Evolutionary conservation across 2,797 vertebrate species (phyloP).

Genomic region (Buphagus erythrorhynchus): DNA sequence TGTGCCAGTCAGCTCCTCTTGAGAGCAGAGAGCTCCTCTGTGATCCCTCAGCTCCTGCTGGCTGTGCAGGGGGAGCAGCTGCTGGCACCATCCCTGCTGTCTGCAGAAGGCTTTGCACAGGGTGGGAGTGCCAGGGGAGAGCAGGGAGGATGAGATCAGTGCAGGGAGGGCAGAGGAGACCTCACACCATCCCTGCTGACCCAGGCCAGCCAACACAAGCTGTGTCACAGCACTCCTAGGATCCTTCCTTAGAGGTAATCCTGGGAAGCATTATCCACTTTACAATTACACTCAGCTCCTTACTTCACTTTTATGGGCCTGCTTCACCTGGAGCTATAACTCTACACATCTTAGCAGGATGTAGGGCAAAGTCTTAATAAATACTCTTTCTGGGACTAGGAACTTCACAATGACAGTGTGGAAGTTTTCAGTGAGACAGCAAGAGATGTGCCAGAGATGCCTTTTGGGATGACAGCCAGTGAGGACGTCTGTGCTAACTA

Average conservation of each 20-base stretch:
- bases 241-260: background rate
- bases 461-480: slow-evolving; percentile 80
- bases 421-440: slow-evolving; percentile 82
- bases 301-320: background rate
- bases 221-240: background rate
- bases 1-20: background rate
- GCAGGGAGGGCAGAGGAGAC: background rate
- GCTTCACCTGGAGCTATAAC: background rate
- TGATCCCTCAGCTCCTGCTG: background rate
- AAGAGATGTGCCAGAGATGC: slow-evolving; percentile 85
- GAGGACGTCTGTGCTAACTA: slow-evolving; percentile 74
- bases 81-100: background rate
- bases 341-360: background rate
- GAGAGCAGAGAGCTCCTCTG: background rate
- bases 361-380: background rate
- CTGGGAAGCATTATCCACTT: background rate
- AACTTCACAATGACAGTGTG: slow-evolving; percentile 72
- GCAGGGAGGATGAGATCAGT: background rate
- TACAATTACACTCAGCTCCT: background rate
- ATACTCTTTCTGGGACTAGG: slow-evolving; percentile 71
- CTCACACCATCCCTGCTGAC: background rate
- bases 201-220: background rate
- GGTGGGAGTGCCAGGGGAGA: background rate
- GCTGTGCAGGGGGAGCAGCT: background rate
- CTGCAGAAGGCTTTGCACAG: background rate